Evolutionary conservation across 2,113 vertebrate genomes (phyloP).

Genomic region (Sprattus sprattus): DNA sequence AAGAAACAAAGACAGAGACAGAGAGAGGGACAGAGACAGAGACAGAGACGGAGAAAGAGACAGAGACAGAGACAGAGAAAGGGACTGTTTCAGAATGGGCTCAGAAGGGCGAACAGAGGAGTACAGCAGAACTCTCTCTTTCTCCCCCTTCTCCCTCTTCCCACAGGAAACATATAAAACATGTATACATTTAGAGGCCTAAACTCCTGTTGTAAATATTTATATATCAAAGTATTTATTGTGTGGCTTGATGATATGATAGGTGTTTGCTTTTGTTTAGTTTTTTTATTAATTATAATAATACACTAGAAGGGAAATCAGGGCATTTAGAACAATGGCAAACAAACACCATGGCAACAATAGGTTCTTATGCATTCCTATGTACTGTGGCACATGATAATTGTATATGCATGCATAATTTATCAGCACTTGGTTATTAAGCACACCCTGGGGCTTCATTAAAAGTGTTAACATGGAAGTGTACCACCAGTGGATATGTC

Average conservation of each 20-base stretch:
- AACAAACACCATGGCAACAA: too few relatives aligned
- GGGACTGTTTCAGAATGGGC: not conserved
- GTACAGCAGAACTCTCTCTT: not conserved
- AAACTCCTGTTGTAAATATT: not conserved
- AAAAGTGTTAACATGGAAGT: not conserved
- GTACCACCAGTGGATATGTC: not conserved
- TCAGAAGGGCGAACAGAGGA: not conserved
- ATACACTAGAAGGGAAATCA: not conserved
- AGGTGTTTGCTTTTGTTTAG: not conserved
- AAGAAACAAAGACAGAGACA: not conserved
- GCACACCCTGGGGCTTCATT: not conserved
- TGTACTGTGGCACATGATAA: not conserved
- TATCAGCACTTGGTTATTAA: not conserved
- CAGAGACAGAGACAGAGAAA: not conserved
- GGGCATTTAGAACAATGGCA: too few relatives aligned
- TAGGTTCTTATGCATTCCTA: not conserved
- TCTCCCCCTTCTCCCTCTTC: not conserved
- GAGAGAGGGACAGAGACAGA: not conserved
- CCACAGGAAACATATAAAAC: not conserved
- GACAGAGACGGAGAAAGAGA: constrained; percentile 18
- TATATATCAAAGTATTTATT: not conserved
- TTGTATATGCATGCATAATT: not conserved
- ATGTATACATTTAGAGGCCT: not conserved
- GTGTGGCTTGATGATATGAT: not conserved
- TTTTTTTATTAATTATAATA: not conserved